Evolutionary conservation across 2,888 invertebrate species (phyloP).

Genomic region (Isotomurus palustris): DNA sequence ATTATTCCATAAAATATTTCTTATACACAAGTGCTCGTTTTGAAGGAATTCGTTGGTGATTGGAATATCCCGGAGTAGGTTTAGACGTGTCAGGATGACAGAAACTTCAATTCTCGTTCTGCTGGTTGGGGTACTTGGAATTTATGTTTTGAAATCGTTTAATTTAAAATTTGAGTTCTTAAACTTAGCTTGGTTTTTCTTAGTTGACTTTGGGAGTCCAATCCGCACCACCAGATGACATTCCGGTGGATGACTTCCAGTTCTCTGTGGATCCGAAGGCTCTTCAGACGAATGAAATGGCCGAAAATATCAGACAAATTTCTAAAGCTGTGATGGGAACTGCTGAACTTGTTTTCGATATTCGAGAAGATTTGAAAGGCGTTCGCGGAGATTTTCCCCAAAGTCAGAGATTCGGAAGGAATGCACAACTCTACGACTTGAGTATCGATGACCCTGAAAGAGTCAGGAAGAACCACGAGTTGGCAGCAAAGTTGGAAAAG

Average conservation of each 20-base stretch:
- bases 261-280: constrained; percentile 32
- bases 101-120: too few relatives aligned
- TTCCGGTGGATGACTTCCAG: constrained; percentile 19
- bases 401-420: too few relatives aligned
- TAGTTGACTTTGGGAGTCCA: background rate
- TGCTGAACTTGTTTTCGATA: constrained; percentile 38
- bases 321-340: constrained; percentile 40
- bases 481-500: constrained; percentile 41
- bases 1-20: too few relatives aligned
- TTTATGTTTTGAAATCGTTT: too few relatives aligned
- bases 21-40: too few relatives aligned
- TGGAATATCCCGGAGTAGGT: too few relatives aligned
- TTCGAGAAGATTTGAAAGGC: constrained; percentile 24
- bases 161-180: too few relatives aligned
- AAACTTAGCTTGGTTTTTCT: background rate
- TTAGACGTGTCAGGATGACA: too few relatives aligned
- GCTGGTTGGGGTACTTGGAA: too few relatives aligned
- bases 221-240: background rate
- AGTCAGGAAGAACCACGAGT: constrained; percentile 17
- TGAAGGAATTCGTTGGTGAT: too few relatives aligned
- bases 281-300: constrained; percentile 30
- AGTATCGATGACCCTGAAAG: background rate
- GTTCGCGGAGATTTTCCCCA: constrained; percentile 5
- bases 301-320: constrained; percentile 27
- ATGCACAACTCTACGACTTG: background rate